Evolutionary conservation across 1,140 invertebrate genomes (phyloP).

Genomic region (Nixonia krombeini): DNA sequence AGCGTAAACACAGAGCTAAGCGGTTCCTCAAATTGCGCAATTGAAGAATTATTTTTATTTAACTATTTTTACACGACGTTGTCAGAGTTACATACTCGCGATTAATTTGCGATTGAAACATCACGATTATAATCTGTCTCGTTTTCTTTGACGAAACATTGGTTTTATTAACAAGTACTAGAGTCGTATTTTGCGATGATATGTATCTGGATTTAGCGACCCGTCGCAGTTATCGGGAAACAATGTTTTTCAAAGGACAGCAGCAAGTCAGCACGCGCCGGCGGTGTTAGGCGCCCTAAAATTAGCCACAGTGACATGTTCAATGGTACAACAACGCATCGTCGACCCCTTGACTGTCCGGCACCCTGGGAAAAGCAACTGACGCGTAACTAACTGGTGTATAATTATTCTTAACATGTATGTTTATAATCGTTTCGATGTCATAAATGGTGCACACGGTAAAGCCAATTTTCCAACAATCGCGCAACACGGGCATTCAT

Average conservation of each 20-base stretch:
- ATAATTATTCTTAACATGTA: slow-evolving; percentile 69
- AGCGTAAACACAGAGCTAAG: too few relatives aligned
- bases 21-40: too few relatives aligned
- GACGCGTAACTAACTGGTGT: slow-evolving; percentile 71
- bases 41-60: too few relatives aligned
- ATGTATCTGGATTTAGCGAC: slow-evolving; percentile 6
- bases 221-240: slow-evolving; percentile 34
- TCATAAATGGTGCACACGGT: slow-evolving; percentile 37
- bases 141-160: too few relatives aligned
- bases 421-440: slow-evolving; percentile 64
- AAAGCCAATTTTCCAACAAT: slow-evolving; percentile 58
- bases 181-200: not conserved
- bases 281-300: slow-evolving; percentile 55
- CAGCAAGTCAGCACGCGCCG: slow-evolving; percentile 43
- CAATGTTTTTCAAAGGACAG: slow-evolving; percentile 43
- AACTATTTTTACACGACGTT: too few relatives aligned
- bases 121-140: too few relatives aligned
- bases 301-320: slow-evolving; percentile 72
- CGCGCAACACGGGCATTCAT: slow-evolving; percentile 48
- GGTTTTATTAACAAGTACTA: not conserved
- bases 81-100: too few relatives aligned
- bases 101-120: too few relatives aligned
- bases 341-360: slow-evolving; percentile 37
- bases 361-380: slow-evolving; percentile 71
- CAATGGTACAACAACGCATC: slow-evolving; percentile 47